Base-by-base conservation (phyloP, 2,797 vertebrate genomes). In the Pempheris klunzingeri region DNA sequence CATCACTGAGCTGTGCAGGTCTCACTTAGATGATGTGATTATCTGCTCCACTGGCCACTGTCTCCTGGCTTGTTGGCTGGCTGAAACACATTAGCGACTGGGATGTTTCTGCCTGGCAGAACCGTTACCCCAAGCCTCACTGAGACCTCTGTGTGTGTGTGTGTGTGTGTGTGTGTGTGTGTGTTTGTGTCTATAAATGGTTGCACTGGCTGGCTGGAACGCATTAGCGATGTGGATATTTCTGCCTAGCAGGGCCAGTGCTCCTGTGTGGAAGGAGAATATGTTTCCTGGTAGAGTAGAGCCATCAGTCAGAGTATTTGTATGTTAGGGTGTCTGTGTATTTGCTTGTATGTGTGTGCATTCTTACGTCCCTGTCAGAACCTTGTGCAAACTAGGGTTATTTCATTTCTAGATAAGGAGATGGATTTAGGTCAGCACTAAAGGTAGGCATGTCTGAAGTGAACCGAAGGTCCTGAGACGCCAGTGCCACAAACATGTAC, bases 41-140 rank as follows among this genome's bases (percentile, higher is more conserved):
- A 93, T 92, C 82, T 93, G 87, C 94, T 95, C 88, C 93, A 91
- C 90, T 96, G 93, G 85, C 81, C 90, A 84, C 88, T 67, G 88
- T 90, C 88, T 91, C 76, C 81, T 83, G 73, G 79, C 83, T 85
- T 87, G 61, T 90, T 84, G 87, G 82, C 76, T 85, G 77, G 87
- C 83, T 84, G 72, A 78, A 94, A 93, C 92, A 91, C 90, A 96
- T 94, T 94, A 94, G 91, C 86, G 91, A 87, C 85, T 80, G 61
- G 77, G 84, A 94, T 95, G 94, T 94, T 94, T 93, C 87, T 93
- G 91, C 85, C 92, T 94, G 92, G 73, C 87, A 90, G 87, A 85
- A 81, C 82, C 32, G 70, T 86, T 81, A 85, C 54, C 62, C 68
- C 43, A 20, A 75, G 69, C 69, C 86, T 87, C 83, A 84, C 85